These are phyloP conservation scores for Medauroidea extradentata DNA, from an alignment of 1,140 invertebrate species.

Conservation along the genomic window DNA sequence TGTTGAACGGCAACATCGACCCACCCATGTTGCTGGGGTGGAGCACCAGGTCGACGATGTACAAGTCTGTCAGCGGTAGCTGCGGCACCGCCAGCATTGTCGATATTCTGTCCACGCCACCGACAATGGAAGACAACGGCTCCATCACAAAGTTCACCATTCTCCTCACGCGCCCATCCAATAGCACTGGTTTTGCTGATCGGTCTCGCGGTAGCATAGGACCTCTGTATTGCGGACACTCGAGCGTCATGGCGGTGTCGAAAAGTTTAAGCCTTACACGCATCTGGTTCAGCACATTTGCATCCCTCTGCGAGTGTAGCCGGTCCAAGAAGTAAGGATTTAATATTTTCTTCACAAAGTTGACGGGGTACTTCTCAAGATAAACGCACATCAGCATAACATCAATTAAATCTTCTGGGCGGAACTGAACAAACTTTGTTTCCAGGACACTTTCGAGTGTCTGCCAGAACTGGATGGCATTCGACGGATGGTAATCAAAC, in stretches of 20 bases:
- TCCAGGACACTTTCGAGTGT: constrained; percentile 51
- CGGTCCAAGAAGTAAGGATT: constrained; percentile 57
- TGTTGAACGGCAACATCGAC: constrained; percentile 44
- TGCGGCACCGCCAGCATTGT: constrained; percentile 45
- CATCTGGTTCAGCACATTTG: constrained; percentile 26
- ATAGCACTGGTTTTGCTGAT: constrained; percentile 42
- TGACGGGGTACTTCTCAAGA: constrained; percentile 57
- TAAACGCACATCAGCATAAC: constrained; percentile 62
- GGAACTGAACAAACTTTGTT: constrained; percentile 56
- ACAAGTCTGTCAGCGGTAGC: constrained; percentile 54
- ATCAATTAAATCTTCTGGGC: constrained; percentile 53
- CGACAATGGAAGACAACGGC: constrained; percentile 35
- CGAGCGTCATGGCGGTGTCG: constrained; percentile 59
- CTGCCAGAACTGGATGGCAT: constrained; percentile 54
- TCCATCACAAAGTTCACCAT: constrained; percentile 48
- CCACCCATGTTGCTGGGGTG: constrained; percentile 43
- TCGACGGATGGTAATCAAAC: constrained; percentile 55
- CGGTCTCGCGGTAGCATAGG: constrained; percentile 54
- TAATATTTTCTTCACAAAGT: constrained; percentile 58
- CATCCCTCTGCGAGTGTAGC: constrained; percentile 44
- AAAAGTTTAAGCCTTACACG: constrained; percentile 55
- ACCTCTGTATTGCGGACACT: constrained; percentile 54
- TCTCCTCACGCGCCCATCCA: constrained; percentile 52
- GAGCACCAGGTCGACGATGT: constrained; percentile 58
- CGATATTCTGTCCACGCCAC: constrained; percentile 11